phyloP scores from a whole-genome alignment of 2,113 vertebrate species.

The Muntiacus muntjak region DNA sequence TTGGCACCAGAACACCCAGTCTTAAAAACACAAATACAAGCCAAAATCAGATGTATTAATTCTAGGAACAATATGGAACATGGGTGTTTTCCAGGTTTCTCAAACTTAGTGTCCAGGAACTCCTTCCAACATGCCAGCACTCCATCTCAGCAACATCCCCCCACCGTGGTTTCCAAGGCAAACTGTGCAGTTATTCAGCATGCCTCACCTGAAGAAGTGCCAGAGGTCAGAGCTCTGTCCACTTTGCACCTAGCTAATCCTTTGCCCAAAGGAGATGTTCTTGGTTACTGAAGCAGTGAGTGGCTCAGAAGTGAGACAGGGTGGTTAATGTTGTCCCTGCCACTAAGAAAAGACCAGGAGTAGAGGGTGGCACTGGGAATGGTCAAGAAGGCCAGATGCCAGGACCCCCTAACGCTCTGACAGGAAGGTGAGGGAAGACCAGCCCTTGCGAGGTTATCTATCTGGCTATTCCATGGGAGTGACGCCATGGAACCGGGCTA shows the following conservation, averaged over 20 bases:
- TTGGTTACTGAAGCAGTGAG: not conserved
- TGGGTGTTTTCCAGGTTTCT: not conserved
- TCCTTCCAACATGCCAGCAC: not conserved
- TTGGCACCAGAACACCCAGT: not conserved
- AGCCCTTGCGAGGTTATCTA: not conserved
- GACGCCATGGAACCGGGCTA: fast-evolving
- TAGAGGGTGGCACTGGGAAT: not conserved
- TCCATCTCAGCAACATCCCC: not conserved
- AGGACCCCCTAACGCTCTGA: not conserved
- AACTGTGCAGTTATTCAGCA: not conserved
- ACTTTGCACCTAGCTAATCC: not conserved
- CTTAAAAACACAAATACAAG: not conserved
- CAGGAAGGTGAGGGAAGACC: not conserved
- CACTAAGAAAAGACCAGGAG: not conserved
- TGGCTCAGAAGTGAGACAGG: not conserved
- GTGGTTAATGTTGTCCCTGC: not conserved
- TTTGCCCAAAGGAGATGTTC: not conserved
- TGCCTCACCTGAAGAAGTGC: not conserved
- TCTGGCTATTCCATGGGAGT: not conserved
- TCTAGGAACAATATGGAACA: not conserved
- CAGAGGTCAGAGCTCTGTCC: not conserved
- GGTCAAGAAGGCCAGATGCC: not conserved
- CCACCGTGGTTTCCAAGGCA: not conserved
- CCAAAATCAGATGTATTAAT: not conserved
- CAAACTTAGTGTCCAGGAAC: not conserved